A percentile compares a stretch with the other conserved stretches of the same genome.
These are phyloP conservation scores for Serinus canaria DNA, from an alignment of 2,113 vertebrate genomes.

Conservation along the genomic window DNA sequence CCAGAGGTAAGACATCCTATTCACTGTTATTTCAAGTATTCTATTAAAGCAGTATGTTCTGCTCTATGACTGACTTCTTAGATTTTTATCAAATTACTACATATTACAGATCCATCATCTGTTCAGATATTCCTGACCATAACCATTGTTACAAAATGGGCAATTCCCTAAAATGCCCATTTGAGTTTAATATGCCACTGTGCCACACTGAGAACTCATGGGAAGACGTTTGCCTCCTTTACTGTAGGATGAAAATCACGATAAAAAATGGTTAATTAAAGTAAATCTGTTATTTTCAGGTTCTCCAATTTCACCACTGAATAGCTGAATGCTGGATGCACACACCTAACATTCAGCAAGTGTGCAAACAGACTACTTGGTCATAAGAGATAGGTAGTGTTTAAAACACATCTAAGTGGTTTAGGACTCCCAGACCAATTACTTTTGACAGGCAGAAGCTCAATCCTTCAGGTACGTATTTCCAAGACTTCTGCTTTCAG, in stretches of 20 bases:
- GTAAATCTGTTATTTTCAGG: neutral
- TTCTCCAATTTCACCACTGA: neutral
- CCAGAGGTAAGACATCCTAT: neutral
- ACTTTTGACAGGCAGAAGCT: neutral
- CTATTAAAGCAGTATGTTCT: neutral
- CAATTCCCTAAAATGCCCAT: neutral
- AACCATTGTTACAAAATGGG: neutral
- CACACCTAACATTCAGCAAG: neutral
- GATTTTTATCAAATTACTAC: neutral
- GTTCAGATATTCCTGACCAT: neutral
- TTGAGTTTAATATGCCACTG: neutral
- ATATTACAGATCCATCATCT: neutral
- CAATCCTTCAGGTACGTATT: fast-evolving
- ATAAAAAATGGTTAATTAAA: neutral
- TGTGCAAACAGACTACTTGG: neutral
- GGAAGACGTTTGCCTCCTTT: neutral
- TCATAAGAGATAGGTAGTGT: neutral
- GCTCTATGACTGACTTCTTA: neutral
- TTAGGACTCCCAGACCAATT: neutral
- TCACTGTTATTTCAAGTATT: neutral
- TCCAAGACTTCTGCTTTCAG: neutral
- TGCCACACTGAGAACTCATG: neutral
- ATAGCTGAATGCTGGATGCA: neutral
- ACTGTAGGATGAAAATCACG: neutral
- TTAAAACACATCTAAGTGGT: neutral